Base-by-base conservation (phyloP, 2,113 vertebrate genomes). In the Elephas maximus region DNA sequence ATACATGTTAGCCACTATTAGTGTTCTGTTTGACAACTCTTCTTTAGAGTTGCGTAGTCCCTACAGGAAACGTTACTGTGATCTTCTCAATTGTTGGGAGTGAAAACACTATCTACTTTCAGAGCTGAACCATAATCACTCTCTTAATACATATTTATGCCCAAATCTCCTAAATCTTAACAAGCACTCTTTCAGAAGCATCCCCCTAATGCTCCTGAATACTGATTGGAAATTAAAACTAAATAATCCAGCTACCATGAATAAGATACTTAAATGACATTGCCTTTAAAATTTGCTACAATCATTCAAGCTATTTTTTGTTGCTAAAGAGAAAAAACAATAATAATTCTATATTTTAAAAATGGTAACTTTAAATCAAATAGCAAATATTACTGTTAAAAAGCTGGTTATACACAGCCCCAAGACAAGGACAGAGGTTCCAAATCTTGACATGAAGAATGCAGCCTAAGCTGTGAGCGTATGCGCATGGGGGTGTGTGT, bases 301-400 rank as follows among this genome's bases (percentile, higher is more conserved):
- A 62, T 77, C 76, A 73, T 7, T 12, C 78, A 79, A 88, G 26
- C 28, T 92, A 21, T 6, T 79, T 82, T 90, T 76, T 88, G 74
- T n/a, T 95, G 8, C 60, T 62, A 92, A 84, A 93, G 26, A 20
- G 17, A 24, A 44, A 28, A 65, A 67, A 80, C 44, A 17, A 6
- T 57, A 71, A 45, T 12, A 71, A 95, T 93, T 76, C 86, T 67
- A 3, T 84, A 48, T 69, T 91, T 37, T 51, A 83, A 91, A 94
- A 96, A 88, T 53, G 94, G 26, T 82, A 0, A 97, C 67, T 94
- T 90, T 77, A 92, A 93, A 14, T n/a, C 33, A 93, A 87, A 77
- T 63, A 14, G n/a, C 28, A 93, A 84, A 80, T 57, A 48, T 91
- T 57, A 74, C 44, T 85, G 28, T 20, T 79, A 57, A 93, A 77